Evolutionary conservation across 2,888 invertebrate species (phyloP).

Genomic region (Eulithis testata): DNA sequence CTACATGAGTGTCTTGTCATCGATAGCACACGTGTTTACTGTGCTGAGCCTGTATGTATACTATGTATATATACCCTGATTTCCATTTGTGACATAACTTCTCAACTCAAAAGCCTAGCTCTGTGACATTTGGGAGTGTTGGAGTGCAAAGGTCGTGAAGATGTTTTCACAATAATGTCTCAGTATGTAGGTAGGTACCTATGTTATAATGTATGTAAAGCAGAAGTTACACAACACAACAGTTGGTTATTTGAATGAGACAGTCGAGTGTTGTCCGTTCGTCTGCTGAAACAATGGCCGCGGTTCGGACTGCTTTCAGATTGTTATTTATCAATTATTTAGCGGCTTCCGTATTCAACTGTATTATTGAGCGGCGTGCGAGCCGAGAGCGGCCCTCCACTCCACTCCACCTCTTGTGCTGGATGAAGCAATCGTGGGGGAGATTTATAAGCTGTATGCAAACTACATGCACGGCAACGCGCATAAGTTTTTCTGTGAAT

Average conservation of each 20-base stretch:
- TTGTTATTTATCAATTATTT: constrained; percentile 9
- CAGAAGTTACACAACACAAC: not conserved
- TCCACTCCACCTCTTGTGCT: too few relatives aligned
- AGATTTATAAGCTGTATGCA: too few relatives aligned
- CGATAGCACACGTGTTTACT: not conserved
- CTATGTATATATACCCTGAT: not conserved
- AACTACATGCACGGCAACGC: too few relatives aligned
- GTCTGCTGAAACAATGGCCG: not conserved
- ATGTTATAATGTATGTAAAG: not conserved
- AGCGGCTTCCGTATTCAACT: not conserved
- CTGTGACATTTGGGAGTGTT: not conserved
- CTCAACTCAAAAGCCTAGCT: not conserved
- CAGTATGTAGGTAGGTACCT: not conserved
- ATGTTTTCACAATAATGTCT: not conserved
- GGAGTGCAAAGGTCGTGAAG: constrained; percentile 1
- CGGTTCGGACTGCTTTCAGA: not conserved
- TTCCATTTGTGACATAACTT: constrained; percentile 11
- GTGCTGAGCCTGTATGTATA: too few relatives aligned
- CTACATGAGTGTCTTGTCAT: not conserved
- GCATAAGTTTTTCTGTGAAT: too few relatives aligned
- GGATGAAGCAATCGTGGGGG: not conserved
- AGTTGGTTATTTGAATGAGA: constrained; percentile 1
- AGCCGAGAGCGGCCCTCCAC: not conserved
- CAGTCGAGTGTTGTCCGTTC: not conserved
- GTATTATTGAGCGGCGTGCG: constrained; percentile 5